Evolutionary conservation across 2,888 invertebrate genomes (phyloP).

Genomic region (Xanthorhoe spadicearia): DNA sequence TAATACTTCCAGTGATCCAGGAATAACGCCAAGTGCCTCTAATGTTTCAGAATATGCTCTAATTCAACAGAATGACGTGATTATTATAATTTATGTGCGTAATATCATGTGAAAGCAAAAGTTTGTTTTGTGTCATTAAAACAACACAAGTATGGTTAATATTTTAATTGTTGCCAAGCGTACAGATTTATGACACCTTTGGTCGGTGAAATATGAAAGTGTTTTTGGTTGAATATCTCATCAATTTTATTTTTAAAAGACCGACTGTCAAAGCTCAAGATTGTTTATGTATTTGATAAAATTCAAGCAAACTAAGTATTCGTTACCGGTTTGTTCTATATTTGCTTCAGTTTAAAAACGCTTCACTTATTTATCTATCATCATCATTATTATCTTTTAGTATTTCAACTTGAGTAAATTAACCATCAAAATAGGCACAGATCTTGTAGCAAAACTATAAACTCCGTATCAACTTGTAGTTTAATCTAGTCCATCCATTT

Average conservation of each 20-base stretch:
- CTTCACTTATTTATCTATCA: not conserved
- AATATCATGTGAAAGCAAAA: conserved; percentile 31
- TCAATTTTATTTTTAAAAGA: not conserved
- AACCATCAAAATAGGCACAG: not conserved
- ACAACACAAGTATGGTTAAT: conserved; percentile 16
- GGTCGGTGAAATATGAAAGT: not conserved
- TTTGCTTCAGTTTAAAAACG: not conserved
- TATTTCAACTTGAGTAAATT: not conserved
- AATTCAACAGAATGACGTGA: conserved; percentile 42
- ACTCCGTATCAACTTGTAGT: conserved; percentile 10
- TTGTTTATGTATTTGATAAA: not conserved
- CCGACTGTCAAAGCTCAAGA: too few species aligned
- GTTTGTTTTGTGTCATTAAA: conserved; percentile 9
- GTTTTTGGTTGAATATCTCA: not conserved
- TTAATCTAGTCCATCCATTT: conserved; percentile 20
- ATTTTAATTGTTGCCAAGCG: conserved; percentile 6
- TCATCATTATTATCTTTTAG: not conserved
- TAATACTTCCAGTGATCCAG: conserved; percentile 43
- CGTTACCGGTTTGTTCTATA: too few species aligned
- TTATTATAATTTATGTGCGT: conserved; percentile 42
- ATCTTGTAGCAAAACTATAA: conserved; percentile 7
- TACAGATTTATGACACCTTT: not conserved
- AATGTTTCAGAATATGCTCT: conserved; percentile 44
- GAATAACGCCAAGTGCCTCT: conserved; percentile 45
- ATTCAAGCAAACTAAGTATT: too few species aligned